Evolutionary conservation across 2,797 vertebrate species (phyloP).

Genomic region (Aulostomus chinensis): DNA sequence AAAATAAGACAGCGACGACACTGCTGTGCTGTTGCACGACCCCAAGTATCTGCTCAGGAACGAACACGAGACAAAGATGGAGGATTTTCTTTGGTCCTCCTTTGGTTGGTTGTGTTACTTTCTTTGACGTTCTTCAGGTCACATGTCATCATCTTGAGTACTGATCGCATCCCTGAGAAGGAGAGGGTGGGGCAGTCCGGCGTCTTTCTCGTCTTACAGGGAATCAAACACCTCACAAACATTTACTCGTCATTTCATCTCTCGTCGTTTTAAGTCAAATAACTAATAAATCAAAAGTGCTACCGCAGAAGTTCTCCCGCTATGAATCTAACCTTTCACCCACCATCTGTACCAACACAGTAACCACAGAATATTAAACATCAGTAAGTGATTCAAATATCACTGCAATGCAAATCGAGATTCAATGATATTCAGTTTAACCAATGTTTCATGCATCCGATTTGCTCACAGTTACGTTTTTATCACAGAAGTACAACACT

Average conservation of each 20-base stretch:
- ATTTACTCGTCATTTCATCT: slow-evolving; percentile 9
- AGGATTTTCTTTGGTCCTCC: neutral
- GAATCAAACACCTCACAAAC: slow-evolving; percentile 3
- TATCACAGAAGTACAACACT: slow-evolving; percentile 18
- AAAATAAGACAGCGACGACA: slow-evolving; percentile 19
- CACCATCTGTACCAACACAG: slow-evolving; percentile 19
- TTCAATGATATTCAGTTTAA: neutral
- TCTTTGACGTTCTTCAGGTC: neutral
- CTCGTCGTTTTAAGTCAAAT: slow-evolving; percentile 22
- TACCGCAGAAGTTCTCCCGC: slow-evolving; percentile 27
- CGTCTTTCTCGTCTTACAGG: slow-evolving; percentile 11
- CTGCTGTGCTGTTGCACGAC: slow-evolving; percentile 17
- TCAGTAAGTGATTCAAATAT: slow-evolving; percentile 7
- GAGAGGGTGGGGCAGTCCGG: slow-evolving; percentile 9
- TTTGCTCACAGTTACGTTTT: slow-evolving; percentile 1
- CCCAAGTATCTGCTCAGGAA: slow-evolving; percentile 8
- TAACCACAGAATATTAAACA: slow-evolving; percentile 36
- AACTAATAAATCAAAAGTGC: slow-evolving; percentile 52
- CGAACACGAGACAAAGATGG: neutral
- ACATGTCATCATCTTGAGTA: slow-evolving; percentile 2
- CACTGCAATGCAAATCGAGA: neutral
- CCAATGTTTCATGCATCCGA: slow-evolving; percentile 33
- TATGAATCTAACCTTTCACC: slow-evolving; percentile 5
- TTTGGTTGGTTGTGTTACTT: slow-evolving; percentile 1
- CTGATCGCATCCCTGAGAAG: slow-evolving; percentile 71